A percentile compares a stretch with the other conserved stretches of the same genome.
These are phyloP conservation scores for Oxycera nigricornis DNA, from an alignment of 2,888 invertebrate species.

Conservation along the genomic window DNA sequence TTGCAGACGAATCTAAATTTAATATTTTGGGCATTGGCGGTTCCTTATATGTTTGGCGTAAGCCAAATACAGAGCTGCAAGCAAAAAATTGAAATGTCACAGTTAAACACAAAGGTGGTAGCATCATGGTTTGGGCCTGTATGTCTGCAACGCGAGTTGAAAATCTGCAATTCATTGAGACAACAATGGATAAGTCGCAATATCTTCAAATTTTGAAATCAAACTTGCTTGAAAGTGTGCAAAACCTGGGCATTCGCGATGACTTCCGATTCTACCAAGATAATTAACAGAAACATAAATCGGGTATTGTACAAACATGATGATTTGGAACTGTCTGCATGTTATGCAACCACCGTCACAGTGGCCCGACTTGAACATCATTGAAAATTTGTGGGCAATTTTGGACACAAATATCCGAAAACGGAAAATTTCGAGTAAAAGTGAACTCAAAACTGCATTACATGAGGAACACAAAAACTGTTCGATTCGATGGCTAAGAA, in stretches of 20 bases:
- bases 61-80: conserved; percentile 4
- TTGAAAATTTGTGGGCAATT: neutral
- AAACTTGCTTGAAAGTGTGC: neutral
- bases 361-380: neutral
- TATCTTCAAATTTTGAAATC: neutral
- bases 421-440: neutral
- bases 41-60: conserved; percentile 10
- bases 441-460: neutral
- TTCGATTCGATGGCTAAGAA: neutral
- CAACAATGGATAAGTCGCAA: too few relatives aligned
- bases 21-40: conserved; percentile 21
- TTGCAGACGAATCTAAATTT: neutral
- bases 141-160: too few relatives aligned
- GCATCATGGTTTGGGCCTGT: neutral
- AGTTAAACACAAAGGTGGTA: conserved; percentile 16
- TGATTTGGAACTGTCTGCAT: neutral
- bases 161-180: conserved; percentile 23
- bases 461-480: neutral
- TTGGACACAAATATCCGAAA: neutral
- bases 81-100: conserved; percentile 3
- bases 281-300: neutral
- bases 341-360: neutral
- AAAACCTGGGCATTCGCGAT: too few relatives aligned
- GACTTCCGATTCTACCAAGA: too few relatives aligned
- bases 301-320: neutral